Conservation (phyloP, 2,888 invertebrate species). For the Malthinus flaveolus region DNA sequence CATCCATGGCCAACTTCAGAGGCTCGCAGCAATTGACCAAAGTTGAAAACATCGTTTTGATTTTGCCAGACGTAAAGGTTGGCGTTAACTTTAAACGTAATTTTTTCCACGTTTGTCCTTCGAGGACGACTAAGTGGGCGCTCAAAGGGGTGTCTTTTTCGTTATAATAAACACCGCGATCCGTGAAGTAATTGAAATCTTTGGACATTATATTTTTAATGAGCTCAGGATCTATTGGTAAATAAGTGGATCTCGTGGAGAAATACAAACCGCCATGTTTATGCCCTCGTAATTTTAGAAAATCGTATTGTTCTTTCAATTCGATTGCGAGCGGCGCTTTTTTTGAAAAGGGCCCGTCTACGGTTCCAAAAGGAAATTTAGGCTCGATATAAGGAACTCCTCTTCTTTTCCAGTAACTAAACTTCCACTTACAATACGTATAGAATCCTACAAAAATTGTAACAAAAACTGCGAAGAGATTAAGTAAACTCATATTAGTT, state of each 20-base stretch:
- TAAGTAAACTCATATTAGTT: no score
- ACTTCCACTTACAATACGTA: neutral
- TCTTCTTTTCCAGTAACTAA: conserved; percentile 2
- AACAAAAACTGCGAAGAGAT: neutral
- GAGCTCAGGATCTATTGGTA: conserved; percentile 37
- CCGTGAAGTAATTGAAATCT: conserved; percentile 64
- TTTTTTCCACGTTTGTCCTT: conserved; percentile 63
- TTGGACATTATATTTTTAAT: conserved; percentile 57
- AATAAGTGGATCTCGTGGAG: conserved; percentile 21
- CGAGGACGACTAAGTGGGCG: conserved; percentile 60
- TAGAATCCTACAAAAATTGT: neutral
- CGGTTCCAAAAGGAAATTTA: conserved; percentile 40
- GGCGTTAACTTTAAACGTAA: conserved; percentile 64
- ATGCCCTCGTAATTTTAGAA: conserved; percentile 29
- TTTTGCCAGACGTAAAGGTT: conserved; percentile 66
- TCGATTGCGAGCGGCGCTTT: conserved; percentile 8
- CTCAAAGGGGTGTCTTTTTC: conserved; percentile 61
- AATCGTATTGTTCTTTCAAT: conserved; percentile 21
- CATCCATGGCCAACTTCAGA: conserved; percentile 5
- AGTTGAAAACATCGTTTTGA: conserved; percentile 64
- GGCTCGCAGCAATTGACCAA: conserved; percentile 52
- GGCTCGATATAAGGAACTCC: neutral
- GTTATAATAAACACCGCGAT: conserved; percentile 62
- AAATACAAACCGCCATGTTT: conserved; percentile 34
- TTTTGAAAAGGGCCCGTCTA: conserved; percentile 9